Evolutionary conservation across 2,113 vertebrate species (phyloP).

Genomic region (Lophotis ruficrista): DNA sequence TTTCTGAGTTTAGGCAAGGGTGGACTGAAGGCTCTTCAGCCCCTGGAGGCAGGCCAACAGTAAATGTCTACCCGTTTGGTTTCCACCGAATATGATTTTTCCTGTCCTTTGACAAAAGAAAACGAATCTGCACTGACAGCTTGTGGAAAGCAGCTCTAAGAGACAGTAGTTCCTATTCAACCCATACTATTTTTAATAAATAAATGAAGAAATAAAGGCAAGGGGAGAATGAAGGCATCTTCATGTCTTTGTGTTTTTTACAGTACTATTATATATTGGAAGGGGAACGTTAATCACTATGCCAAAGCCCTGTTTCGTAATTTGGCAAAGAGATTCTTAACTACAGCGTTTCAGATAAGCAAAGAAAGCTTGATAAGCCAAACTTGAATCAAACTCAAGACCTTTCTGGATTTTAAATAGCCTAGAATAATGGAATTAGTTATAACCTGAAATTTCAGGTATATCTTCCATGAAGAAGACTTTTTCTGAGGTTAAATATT

Average conservation of each 20-base stretch:
- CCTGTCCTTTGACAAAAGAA: neutral
- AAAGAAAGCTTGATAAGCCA: neutral
- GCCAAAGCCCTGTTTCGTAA: neutral
- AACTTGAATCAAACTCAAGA: neutral
- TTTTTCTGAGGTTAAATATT: neutral
- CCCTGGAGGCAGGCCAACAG: neutral
- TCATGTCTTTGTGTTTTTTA: neutral
- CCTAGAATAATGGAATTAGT: neutral
- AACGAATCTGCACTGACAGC: neutral
- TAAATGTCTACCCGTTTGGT: neutral
- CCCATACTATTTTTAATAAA: neutral
- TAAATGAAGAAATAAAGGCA: neutral
- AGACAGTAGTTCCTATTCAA: neutral
- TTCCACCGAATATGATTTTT: neutral
- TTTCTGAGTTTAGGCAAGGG: neutral
- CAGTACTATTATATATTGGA: neutral
- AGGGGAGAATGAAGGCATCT: neutral
- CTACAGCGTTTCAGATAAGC: neutral
- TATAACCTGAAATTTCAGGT: neutral
- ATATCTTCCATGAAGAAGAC: neutral
- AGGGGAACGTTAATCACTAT: neutral
- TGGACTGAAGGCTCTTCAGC: neutral
- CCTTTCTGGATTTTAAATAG: neutral
- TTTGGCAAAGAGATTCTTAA: neutral
- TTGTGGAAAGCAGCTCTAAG: neutral